These are phyloP conservation scores for Nemotelus nigrinus DNA, from an alignment of 2,888 invertebrate genomes.

Conservation along the genomic window DNA sequence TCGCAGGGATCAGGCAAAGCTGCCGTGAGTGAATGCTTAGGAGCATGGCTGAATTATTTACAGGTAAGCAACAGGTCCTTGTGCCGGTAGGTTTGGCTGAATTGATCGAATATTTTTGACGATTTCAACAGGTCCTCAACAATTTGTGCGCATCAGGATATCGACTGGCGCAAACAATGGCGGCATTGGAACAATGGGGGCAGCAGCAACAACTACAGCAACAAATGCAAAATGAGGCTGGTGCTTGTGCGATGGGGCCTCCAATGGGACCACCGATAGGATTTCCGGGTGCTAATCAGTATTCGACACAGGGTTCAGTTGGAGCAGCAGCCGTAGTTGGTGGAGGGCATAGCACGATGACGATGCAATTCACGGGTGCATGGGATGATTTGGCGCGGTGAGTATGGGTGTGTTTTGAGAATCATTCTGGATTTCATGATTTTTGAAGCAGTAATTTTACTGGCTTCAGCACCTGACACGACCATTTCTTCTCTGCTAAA, in stretches of 20 bases:
- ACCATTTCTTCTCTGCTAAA: no score
- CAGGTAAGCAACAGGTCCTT: conserved; percentile 51
- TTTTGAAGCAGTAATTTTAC: no score
- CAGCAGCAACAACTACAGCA: conserved; percentile 47
- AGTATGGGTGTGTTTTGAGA: not conserved
- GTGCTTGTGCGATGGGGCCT: not conserved
- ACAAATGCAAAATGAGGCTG: not conserved
- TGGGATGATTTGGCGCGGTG: conserved; percentile 71
- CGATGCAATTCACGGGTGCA: conserved; percentile 67
- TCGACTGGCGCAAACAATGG: conserved; percentile 70
- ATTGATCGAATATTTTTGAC: not conserved
- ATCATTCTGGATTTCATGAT: no score
- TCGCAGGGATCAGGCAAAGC: conserved; percentile 57
- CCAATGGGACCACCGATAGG: not conserved
- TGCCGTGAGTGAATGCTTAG: conserved; percentile 58
- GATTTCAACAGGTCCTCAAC: conserved; percentile 68
- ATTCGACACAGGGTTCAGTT: no score
- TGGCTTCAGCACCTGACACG: no score
- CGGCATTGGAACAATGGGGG: conserved; percentile 67
- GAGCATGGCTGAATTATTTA: conserved; percentile 59
- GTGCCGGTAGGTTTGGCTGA: no score
- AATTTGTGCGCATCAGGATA: conserved; percentile 72
- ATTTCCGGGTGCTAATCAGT: not conserved
- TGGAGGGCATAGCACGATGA: conserved; percentile 48
- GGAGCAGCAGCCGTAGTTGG: conserved; percentile 32